Conservation (phyloP, 2,888 invertebrate genomes). For the Gasteruption jaculator region DNA sequence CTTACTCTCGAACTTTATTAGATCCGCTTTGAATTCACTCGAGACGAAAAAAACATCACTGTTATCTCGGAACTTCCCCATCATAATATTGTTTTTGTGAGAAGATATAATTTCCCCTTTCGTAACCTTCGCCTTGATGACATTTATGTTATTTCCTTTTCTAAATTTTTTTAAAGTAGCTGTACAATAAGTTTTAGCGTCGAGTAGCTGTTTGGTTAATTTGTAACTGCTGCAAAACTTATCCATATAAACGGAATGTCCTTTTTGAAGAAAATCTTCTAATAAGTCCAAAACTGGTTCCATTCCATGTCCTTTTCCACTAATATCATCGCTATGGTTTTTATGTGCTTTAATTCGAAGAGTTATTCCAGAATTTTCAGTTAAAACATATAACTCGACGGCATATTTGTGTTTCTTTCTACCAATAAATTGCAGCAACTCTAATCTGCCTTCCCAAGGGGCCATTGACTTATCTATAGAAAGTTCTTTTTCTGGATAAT, state of each 20-base stretch:
- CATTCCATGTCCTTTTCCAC: slow-evolving; percentile 2
- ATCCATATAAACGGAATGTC: slow-evolving; percentile 12
- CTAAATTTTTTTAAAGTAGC: slow-evolving; percentile 2
- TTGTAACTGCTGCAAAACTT: slow-evolving; percentile 3
- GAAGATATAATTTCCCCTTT: slow-evolving; percentile 8
- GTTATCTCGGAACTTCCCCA: slow-evolving; percentile 12
- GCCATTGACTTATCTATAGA: slow-evolving; percentile 6
- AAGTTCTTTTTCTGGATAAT: slow-evolving; percentile 12
- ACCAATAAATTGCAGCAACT: not conserved
- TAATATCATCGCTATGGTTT: not conserved
- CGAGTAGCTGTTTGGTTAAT: slow-evolving; percentile 6
- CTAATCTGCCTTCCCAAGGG: slow-evolving; percentile 6
- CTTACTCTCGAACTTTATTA: slow-evolving; percentile 8
- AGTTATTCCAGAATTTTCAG: slow-evolving; percentile 8
- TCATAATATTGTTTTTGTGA: slow-evolving; percentile 6
- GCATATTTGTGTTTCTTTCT: slow-evolving; percentile 8
- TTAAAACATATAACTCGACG: slow-evolving; percentile 6
- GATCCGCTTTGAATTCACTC: slow-evolving; percentile 3
- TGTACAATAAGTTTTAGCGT: slow-evolving; percentile 8
- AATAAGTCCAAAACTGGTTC: slow-evolving; percentile 6
- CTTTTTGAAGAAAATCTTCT: slow-evolving; percentile 11
- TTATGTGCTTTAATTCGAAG: slow-evolving; percentile 8
- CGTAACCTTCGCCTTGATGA: slow-evolving; percentile 3
- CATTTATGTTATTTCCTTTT: slow-evolving; percentile 8
- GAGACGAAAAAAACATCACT: slow-evolving; percentile 13